These are phyloP conservation scores for Trachelus tabidus DNA, from an alignment of 2,888 invertebrate species.

Conservation along the genomic window DNA sequence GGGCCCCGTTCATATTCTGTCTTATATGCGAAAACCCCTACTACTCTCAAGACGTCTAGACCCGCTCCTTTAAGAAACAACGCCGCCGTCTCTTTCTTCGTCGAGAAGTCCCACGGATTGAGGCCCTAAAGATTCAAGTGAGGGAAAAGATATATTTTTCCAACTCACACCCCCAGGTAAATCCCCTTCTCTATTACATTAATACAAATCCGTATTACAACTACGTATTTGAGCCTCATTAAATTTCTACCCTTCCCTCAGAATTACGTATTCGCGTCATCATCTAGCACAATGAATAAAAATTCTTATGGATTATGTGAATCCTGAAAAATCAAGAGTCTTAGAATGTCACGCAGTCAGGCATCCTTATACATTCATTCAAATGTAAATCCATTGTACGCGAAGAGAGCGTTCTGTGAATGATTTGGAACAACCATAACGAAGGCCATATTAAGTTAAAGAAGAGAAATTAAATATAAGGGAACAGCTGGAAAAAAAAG, in stretches of 20 bases:
- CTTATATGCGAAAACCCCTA: slow-evolving; percentile 63
- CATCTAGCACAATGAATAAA: not conserved
- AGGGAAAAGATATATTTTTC: not conserved
- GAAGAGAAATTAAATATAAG: not conserved
- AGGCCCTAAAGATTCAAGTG: not conserved
- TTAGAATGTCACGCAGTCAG: not conserved
- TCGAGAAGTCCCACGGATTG: not conserved
- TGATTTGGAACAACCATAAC: not conserved
- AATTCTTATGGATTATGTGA: not conserved
- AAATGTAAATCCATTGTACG: not conserved
- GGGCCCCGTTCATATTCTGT: slow-evolving; percentile 60
- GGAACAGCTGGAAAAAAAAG: not conserved
- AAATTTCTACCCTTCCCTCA: not conserved
- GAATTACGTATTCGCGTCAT: not conserved
- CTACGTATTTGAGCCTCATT: not conserved
- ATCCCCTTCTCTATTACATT: not conserved
- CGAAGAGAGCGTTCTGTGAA: not conserved
- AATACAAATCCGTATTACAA: not conserved
- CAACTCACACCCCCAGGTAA: too few species aligned
- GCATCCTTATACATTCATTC: not conserved
- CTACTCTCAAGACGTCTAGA: slow-evolving; percentile 30
- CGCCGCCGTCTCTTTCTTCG: slow-evolving; percentile 16
- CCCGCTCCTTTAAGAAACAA: slow-evolving; percentile 1
- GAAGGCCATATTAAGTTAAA: not conserved
- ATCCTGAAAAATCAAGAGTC: not conserved